Base-by-base conservation (phyloP, 2,888 invertebrate genomes). In the Drosophila phalerata region DNA sequence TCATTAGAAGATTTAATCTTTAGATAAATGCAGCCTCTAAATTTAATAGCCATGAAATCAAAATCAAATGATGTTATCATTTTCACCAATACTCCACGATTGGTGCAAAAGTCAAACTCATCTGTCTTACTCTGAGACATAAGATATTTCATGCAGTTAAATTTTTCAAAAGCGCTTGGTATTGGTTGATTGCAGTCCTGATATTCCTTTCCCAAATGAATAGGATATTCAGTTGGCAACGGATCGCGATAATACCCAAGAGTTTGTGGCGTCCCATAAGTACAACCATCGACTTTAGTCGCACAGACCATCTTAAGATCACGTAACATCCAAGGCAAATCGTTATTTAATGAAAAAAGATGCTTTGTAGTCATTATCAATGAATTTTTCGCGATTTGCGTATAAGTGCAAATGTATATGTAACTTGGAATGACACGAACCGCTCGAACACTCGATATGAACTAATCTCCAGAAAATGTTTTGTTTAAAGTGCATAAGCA, bases 31-130 rank as follows among this genome's bases (percentile, higher is more conserved):
- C 28, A 15, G 10, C 28, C 47, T 1, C 47, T 28, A 5, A 47
- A 47, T 15, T 28, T 47, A 1, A 25, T 47, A 10, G 47, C 47
- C 47, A 47, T 5, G 1, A 28, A 15, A 4, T 15, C 5, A 15
- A 47, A 30, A 15, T 47, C 28, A 10, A 10, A 10, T 5, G n/a
- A 28, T 28, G 28, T 10, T 2, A 28, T n/a, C 5, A 47, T 15
- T 28, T 30, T 47, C 10, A 47, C 5, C 28, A 47, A 28, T 30
- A n/a, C 5, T 9, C 28, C 47, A 9, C 28, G 47, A 30, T 30
- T 47, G 15, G 47, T 47, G 28, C 47, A 47, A 47, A 47, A 47
- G 15, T 47, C 47, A 30, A 47, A 47, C 47, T 28, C 28, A 30
- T 28, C 47, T 1, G 28, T 15, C 4, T 47, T 28, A 15, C 10